These are phyloP conservation scores for Eupleurogrammus muticus DNA, from an alignment of 2,797 vertebrate genomes.

Conservation along the genomic window DNA sequence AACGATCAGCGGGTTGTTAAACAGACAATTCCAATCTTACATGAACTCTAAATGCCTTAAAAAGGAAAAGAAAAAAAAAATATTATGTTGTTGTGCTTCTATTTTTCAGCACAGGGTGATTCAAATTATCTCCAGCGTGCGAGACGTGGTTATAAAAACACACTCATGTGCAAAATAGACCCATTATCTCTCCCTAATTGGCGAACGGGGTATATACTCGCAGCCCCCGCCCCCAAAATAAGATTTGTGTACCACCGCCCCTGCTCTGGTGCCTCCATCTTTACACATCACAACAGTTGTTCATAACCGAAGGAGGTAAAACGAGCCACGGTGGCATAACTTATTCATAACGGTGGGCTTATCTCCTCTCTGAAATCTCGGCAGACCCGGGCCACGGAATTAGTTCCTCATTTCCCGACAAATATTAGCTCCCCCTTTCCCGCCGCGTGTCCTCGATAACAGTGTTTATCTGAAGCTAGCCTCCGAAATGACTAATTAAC, in stretches of 20 bases:
- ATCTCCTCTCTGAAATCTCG: conserved; percentile 71
- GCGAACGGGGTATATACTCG: conserved; percentile 75
- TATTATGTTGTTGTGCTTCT: conserved; percentile 69
- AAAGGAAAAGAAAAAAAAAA: conserved; percentile 51
- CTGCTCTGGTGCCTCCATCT: conserved; percentile 69
- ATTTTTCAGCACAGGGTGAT: conserved; percentile 74
- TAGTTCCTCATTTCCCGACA: conserved; percentile 77
- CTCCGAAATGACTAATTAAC: conserved; percentile 75
- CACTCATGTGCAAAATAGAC: conserved; percentile 86
- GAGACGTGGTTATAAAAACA: conserved; percentile 86
- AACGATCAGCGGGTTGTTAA: conserved; percentile 3
- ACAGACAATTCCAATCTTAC: conserved; percentile 1
- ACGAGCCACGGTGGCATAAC: conserved; percentile 70
- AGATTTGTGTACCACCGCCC: conserved; percentile 64
- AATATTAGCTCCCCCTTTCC: conserved; percentile 77
- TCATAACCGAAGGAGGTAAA: conserved; percentile 75
- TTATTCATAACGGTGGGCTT: conserved; percentile 75
- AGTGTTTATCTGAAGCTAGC: conserved; percentile 74
- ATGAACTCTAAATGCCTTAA: conserved; percentile 54
- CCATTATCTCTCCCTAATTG: conserved; percentile 85
- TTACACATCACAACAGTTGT: conserved; percentile 70
- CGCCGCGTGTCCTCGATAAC: conserved; percentile 72
- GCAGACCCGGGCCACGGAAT: conserved; percentile 73
- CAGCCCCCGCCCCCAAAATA: conserved; percentile 51
- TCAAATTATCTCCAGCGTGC: conserved; percentile 84